Evolutionary conservation across 2,888 invertebrate species (phyloP), one percentile per base, ranked within the genome.

Genomic region (Encarsia formosa): DNA sequence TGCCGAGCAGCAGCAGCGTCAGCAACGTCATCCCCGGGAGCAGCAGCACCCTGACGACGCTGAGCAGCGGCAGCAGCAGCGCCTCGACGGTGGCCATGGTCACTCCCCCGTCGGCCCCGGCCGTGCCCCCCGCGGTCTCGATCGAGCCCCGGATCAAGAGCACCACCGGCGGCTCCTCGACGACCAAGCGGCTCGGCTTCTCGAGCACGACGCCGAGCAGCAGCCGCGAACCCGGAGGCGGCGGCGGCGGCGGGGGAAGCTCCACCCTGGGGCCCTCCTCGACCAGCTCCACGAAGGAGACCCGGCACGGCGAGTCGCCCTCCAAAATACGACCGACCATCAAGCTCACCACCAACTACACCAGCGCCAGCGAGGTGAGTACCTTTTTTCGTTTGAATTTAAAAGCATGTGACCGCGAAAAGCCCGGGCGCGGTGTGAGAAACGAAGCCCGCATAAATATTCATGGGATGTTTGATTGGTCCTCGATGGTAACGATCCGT

Each of bases 271-370:
- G n/a, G n/a, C n/a, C n/a, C n/a, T 59, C 65, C 24, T 55, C 65
- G n/a, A 45, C 62, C 4, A 61, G 62, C 32, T 66, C 65, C 31
- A 62, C 65, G 15, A 73, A 73, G 60, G 73, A 72, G 58, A 72
- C 71, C 32, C 67, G 73, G 35, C n/a, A n/a, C n/a, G 71, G 70
- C 38, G 73, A 70, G 54, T 71, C 72, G 16, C 62, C 71, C 5
- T 67, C 65, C 8, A 73, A 72, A 62, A 73, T 72, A 58, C 67
- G 73, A 47, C 73, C 73, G 46, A 72, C 73, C 61, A 69, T 73
- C 54, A 73, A 73, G 54, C 59, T 73, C 22, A 73, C 70, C 39
- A 73, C 70, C 38, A 73, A 73, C 60, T 73, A 72, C 59, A 67
- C 70, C 54, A 70, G 64, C 53, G 65, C 68, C 48, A 63, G 66